Conservation (phyloP, 1,140 invertebrate species). For the Drosophila fuyamai region DNA sequence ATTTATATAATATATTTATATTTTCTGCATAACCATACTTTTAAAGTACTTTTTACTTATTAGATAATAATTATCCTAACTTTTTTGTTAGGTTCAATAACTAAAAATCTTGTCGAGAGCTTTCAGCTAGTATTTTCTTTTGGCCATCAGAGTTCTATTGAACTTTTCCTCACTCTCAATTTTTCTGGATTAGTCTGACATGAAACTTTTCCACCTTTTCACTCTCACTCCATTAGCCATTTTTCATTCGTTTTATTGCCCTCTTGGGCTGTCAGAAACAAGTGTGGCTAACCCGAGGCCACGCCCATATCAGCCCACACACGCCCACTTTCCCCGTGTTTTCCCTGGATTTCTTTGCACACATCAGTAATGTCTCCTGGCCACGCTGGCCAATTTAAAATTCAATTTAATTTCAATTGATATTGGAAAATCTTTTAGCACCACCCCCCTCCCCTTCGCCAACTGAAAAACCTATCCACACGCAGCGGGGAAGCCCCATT, state of each 20-base stretch:
- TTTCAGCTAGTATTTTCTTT: neutral
- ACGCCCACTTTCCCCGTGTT: constrained; percentile 8
- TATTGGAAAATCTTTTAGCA: constrained; percentile 58
- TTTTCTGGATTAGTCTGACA: neutral
- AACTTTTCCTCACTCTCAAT: neutral
- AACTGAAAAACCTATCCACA: constrained; percentile 20
- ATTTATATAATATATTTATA: no score
- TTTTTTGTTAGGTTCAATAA: no score
- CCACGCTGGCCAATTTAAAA: constrained; percentile 71
- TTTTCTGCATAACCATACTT: no score
- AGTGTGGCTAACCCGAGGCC: constrained; percentile 30
- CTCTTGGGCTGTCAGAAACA: constrained; percentile 58
- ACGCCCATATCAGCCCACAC: constrained; percentile 29
- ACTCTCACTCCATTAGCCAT: constrained; percentile 14
- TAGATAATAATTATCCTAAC: no score
- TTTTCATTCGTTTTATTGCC: constrained; percentile 44
- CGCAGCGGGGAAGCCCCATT: constrained; percentile 75
- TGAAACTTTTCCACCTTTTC: constrained; percentile 1
- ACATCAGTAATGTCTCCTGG: constrained; percentile 19
- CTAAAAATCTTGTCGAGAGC: no score
- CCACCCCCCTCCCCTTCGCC: neutral
- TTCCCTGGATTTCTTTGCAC: neutral
- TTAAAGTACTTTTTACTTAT: no score
- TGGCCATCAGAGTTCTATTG: neutral
- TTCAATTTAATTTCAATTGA: constrained; percentile 82